A percentile compares a stretch with the other conserved stretches of the same genome.
phyloP scores from a whole-genome alignment of 2,888 invertebrate species.

The Oxytorus armatus region DNA sequence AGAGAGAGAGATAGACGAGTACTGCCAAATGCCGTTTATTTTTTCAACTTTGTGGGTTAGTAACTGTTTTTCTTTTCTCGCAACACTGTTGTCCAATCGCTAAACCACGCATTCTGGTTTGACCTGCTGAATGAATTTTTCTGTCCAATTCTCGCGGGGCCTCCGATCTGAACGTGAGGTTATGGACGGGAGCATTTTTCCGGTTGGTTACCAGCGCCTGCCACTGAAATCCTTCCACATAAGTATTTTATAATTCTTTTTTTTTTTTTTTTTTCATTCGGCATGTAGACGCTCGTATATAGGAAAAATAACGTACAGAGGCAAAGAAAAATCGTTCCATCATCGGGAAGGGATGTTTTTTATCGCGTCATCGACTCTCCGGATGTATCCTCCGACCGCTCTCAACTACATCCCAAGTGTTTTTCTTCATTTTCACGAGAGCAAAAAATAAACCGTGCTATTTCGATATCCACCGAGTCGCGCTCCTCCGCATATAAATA shows the following conservation, averaged over 20 bases:
- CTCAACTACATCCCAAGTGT: neutral
- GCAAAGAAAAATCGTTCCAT: conserved; percentile 10
- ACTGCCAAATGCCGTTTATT: neutral
- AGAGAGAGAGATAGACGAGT: neutral
- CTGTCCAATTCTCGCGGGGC: neutral
- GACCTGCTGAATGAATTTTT: neutral
- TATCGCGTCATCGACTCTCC: conserved; percentile 9
- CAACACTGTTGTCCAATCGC: no score
- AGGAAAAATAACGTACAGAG: neutral
- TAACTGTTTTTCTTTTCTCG: neutral
- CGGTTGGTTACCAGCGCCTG: neutral
- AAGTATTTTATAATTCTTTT: neutral
- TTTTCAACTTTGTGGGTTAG: neutral
- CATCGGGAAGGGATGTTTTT: conserved; percentile 13
- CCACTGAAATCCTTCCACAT: neutral
- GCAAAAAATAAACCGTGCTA: neutral
- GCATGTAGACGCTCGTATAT: neutral
- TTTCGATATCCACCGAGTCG: neutral
- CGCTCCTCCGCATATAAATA: conserved; percentile 11
- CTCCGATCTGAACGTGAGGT: neutral
- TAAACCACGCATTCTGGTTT: neutral
- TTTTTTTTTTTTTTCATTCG: neutral
- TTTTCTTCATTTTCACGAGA: neutral
- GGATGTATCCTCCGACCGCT: neutral
- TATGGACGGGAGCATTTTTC: conserved; percentile 3